phyloP scores from a whole-genome alignment of 2,113 vertebrate genomes.

The Serinus canaria region DNA sequence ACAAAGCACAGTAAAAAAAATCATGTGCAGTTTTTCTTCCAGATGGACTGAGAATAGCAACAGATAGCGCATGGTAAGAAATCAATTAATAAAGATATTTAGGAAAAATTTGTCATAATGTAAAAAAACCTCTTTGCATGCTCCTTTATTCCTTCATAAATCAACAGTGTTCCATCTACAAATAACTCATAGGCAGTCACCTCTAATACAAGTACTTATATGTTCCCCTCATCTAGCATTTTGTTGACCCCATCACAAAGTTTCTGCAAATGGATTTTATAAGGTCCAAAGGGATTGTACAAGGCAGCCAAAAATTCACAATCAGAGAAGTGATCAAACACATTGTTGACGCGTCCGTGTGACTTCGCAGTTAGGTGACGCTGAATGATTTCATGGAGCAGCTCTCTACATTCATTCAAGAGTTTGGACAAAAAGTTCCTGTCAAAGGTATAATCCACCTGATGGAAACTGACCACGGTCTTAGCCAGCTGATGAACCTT shows the following conservation, averaged over 20 bases:
- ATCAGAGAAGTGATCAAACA: constrained; percentile 88
- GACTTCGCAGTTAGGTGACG: constrained; percentile 86
- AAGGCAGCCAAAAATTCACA: constrained; percentile 85
- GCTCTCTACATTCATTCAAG: constrained; percentile 79
- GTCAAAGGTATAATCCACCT: constrained; percentile 87
- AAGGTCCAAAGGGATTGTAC: constrained; percentile 84
- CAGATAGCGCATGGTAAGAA: background rate
- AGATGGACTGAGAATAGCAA: constrained; percentile 15
- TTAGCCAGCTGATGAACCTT: constrained; percentile 87
- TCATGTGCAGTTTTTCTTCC: background rate
- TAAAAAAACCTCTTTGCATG: constrained; percentile 9
- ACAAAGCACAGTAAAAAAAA: constrained; percentile 38
- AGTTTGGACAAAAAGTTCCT: constrained; percentile 80
- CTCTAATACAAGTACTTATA: constrained; percentile 64
- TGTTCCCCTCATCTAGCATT: constrained; percentile 87
- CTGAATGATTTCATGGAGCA: constrained; percentile 83
- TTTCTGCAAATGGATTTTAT: constrained; percentile 81
- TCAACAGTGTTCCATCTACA: constrained; percentile 63
- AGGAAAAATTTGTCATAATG: constrained; percentile 15
- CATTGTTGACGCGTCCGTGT: constrained; percentile 80
- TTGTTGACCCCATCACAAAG: constrained; percentile 86
- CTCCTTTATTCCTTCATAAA: constrained; percentile 73
- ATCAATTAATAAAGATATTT: constrained; percentile 34
- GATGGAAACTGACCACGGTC: constrained; percentile 87
- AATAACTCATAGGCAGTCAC: constrained; percentile 16